These are phyloP conservation scores for Antigone vipio DNA, from an alignment of 2,113 vertebrate genomes.

Conservation along the genomic window DNA sequence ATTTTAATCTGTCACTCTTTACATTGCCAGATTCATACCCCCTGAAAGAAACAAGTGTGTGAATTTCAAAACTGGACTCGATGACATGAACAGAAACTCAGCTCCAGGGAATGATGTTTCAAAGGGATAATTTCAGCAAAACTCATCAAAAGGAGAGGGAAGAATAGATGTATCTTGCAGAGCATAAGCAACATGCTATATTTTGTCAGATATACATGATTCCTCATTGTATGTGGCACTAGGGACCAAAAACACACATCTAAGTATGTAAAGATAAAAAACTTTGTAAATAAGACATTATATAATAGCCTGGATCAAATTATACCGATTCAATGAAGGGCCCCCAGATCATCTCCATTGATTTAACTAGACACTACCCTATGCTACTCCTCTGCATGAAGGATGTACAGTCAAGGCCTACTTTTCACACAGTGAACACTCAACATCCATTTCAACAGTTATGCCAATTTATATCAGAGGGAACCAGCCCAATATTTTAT, in stretches of 20 bases:
- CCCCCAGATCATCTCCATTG: background rate
- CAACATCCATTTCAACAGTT: background rate
- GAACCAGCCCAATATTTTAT: background rate
- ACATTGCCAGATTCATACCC: background rate
- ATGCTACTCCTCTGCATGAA: background rate
- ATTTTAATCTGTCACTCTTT: background rate
- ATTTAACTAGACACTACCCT: background rate
- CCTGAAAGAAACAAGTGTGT: background rate
- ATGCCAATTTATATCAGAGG: background rate
- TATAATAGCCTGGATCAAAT: background rate
- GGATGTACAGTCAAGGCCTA: background rate
- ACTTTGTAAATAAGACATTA: background rate
- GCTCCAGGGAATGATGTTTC: background rate
- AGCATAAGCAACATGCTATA: accelerated
- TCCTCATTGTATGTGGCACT: background rate
- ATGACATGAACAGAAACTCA: background rate
- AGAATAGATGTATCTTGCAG: background rate
- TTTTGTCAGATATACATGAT: background rate
- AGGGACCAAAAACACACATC: background rate
- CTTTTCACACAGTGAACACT: background rate
- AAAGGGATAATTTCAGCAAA: background rate
- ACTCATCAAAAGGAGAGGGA: background rate
- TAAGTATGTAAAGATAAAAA: background rate
- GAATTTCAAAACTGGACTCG: background rate
- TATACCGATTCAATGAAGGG: background rate